These are phyloP conservation scores for Himantopus leucocephalus DNA, from an alignment of 2,113 vertebrate species.

Conservation along the genomic window DNA sequence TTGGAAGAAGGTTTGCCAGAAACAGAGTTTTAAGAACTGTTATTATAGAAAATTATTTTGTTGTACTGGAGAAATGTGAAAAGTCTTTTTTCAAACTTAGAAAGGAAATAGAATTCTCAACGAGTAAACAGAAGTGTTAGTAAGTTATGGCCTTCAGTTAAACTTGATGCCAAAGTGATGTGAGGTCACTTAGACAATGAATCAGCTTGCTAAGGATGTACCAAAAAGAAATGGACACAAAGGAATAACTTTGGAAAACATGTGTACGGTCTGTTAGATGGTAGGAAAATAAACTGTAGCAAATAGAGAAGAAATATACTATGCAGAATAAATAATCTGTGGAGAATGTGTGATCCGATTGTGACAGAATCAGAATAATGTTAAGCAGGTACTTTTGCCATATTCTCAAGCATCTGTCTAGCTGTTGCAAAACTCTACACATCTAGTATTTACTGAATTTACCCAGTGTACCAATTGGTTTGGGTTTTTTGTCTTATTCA, in stretches of 20 bases:
- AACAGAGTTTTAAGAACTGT: background rate
- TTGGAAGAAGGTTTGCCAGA: background rate
- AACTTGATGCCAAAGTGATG: background rate
- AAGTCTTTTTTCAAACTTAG: background rate
- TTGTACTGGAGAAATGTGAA: background rate
- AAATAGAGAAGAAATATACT: background rate
- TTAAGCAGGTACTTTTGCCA: background rate
- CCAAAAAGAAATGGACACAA: background rate
- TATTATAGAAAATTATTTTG: background rate
- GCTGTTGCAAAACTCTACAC: background rate
- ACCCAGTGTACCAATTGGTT: background rate
- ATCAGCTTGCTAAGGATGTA: background rate
- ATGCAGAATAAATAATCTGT: background rate
- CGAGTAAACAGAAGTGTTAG: background rate
- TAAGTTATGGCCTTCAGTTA: background rate
- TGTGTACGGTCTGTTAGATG: background rate
- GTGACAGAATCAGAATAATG: background rate
- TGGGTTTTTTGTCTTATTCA: background rate
- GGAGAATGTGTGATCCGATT: background rate
- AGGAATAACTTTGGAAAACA: background rate
- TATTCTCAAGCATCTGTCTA: background rate
- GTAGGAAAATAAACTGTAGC: background rate
- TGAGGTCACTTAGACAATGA: background rate
- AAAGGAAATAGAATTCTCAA: background rate
- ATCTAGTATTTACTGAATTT: background rate